Evolutionary conservation across 2,888 invertebrate genomes (phyloP), one percentile per base, ranked within the genome.

Genomic region (Rhyacophila evoluta): DNA sequence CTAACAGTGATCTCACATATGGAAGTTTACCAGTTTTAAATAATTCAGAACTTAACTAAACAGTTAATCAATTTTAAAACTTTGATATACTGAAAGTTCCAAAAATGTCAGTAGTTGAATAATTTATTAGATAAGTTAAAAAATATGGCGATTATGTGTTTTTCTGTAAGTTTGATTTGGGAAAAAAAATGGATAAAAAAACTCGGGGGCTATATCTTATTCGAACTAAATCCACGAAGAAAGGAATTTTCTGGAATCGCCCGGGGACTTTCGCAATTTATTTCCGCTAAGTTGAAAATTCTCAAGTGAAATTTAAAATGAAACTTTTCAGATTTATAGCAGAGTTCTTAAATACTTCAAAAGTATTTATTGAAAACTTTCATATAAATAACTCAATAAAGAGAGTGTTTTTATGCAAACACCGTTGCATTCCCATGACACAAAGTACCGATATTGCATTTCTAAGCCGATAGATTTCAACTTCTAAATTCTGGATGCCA

Each of bases 351-450:
- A 55, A 55, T 19, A 55, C 55, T 55, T 55, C 8, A n/a, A 55
- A 55, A 55, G 55, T 55, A 55, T 55, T 55, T 55, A 55, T 55
- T 55, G 55, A 55, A 55, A 55, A 25, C 15, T 55, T 55, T 55
- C 55, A 55, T 55, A 55, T 55, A 55, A 25, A 55, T 55, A 55
- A 10, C 25, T 19, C 15, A 12, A 55, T 55, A 55, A 10, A 19
- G 55, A 55, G 55, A 55, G 15, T 19, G 4, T 19, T 55, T 38
- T 55, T 55, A 8, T 55, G 6, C 6, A 19, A 15, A n/a, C 39
- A 39, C 6, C 5, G 39, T n/a, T n/a, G n/a, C n/a, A n/a, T n/a
- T n/a, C n/a, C n/a, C n/a, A n/a, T n/a, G n/a, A n/a, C n/a, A n/a
- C 38, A 11, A 12, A 12, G 37, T 3, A 6, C 15, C 39, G 12